Evolutionary conservation across 2,113 vertebrate species (phyloP).

Genomic region (Anas platyrhynchos): DNA sequence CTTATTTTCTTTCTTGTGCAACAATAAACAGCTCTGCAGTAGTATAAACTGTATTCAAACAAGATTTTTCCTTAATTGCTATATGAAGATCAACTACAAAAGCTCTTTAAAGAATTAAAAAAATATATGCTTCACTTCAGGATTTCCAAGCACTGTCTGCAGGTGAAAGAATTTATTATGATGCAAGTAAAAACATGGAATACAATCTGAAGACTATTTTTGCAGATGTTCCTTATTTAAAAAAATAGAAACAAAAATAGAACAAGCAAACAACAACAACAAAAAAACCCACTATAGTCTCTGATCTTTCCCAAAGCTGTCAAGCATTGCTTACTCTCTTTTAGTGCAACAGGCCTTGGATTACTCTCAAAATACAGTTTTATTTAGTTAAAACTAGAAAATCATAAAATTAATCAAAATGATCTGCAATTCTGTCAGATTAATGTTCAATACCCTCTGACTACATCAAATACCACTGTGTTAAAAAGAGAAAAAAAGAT

Average conservation of each 20-base stretch:
- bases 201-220: background rate
- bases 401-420: background rate
- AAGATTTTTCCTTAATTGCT: background rate
- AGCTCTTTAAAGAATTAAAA: conserved; percentile 7
- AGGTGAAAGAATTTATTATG: background rate
- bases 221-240: background rate
- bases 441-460: background rate
- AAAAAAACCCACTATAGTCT: background rate
- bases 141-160: background rate
- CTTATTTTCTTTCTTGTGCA: conserved; percentile 1
- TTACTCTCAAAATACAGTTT: background rate
- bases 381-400: background rate
- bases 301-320: background rate
- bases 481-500: background rate
- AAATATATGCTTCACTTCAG: background rate
- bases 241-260: background rate
- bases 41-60: background rate
- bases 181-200: background rate
- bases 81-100: background rate
- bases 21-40: background rate
- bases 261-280: background rate
- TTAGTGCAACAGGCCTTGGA: background rate
- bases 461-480: background rate
- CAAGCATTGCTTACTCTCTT: background rate
- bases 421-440: background rate